Base-by-base conservation (phyloP, 2,113 vertebrate genomes). In the Oreochromis tanganicae region DNA sequence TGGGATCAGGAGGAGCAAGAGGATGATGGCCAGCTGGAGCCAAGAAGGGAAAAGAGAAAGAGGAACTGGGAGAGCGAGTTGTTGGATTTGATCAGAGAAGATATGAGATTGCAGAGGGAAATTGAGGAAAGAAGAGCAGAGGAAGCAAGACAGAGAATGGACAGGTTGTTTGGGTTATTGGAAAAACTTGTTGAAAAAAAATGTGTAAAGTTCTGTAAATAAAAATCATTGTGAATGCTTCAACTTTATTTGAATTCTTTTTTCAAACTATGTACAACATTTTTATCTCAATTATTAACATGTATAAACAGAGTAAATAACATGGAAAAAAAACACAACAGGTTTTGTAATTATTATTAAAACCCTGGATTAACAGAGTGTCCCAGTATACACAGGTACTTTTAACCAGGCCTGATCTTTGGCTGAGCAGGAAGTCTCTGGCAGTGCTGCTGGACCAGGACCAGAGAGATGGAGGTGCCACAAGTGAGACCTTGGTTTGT, bases 311-410 rank as follows among this genome's bases (percentile, higher is more conserved):
- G 32, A 34, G 59, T 63, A 34, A 34, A 19, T 63, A 19, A 11
- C 16, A 1, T 63, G 29, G 6, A 5, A 61, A 34, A 63, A 46
- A 61, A 17, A 32, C 57, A 32, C 27, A 9, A 59, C 14, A 17
- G 0, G 1, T 59, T 27, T 57, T 59, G 27, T 9, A 61, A 19
- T 19, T 34, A 6, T 61, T 10, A 61, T 61, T 4, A 0, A 61
- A 34, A 9, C 16, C 29, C 29, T 6, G 57, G 5, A 19, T 61
- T 34, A 4, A 5, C 59, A 2, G 59, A 63, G 59, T 63, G 59
- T 63, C 59, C 29, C 1, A 34, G 4, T 34, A 19, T 34, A 9
- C 16, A 34, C 59, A 4, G 16, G 57, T 27, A 34, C 57, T 6
- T 61, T 34, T 10, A 61, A 61, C 57, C 36, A 38, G 36, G 36